phyloP scores from a whole-genome alignment of 2,888 invertebrate species.

The Rotaria sp. region DNA sequence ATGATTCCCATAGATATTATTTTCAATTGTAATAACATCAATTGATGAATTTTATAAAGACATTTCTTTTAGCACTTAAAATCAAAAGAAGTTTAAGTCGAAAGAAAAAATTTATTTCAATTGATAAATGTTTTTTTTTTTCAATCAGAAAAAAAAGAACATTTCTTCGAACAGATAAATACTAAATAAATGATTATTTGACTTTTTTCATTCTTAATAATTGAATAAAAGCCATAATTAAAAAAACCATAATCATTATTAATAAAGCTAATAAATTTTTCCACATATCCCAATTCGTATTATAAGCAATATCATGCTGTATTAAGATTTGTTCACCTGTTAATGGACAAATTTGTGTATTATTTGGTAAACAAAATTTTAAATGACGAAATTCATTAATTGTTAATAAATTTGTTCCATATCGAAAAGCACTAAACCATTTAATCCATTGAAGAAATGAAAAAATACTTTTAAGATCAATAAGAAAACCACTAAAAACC shows the following conservation, averaged over 20 bases:
- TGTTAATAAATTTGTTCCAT: background rate
- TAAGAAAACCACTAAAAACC: too few relatives aligned
- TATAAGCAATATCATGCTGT: conserved; percentile 47
- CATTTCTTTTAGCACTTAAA: too few relatives aligned
- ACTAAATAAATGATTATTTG: background rate
- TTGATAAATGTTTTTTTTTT: too few relatives aligned
- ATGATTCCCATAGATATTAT: too few relatives aligned
- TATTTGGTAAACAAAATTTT: background rate
- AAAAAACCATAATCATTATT: conserved; percentile 45
- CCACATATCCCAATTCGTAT: conserved; percentile 50
- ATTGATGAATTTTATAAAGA: too few relatives aligned
- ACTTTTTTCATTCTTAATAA: conserved; percentile 43
- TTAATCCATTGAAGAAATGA: too few relatives aligned
- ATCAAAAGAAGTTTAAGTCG: too few relatives aligned
- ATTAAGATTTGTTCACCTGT: conserved; percentile 46
- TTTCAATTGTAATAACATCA: too few relatives aligned
- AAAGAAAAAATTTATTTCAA: too few relatives aligned
- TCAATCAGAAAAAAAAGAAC: too few relatives aligned
- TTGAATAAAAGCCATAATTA: conserved; percentile 50
- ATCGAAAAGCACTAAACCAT: background rate
- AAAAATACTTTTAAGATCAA: too few relatives aligned
- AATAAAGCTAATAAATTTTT: conserved; percentile 47
- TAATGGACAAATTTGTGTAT: background rate
- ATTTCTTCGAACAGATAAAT: too few relatives aligned
- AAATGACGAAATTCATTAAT: background rate